Conservation (phyloP, 2,797 vertebrate species). For the Acanthurus leucopareius region DNA sequence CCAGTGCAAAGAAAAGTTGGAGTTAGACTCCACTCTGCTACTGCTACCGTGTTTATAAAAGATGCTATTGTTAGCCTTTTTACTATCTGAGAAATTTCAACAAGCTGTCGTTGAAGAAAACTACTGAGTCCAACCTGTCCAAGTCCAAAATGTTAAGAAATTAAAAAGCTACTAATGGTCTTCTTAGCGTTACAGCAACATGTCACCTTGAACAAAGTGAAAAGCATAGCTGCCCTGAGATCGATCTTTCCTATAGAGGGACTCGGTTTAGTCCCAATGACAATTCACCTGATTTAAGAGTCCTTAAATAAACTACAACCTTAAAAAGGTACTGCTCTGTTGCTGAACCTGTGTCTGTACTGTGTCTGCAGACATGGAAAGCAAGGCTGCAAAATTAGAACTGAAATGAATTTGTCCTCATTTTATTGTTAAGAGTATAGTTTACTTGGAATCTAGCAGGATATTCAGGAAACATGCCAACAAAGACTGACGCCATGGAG, state of each 20-base stretch:
- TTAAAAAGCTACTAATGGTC: not conserved
- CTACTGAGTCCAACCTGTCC: not conserved
- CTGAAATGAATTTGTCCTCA: not conserved
- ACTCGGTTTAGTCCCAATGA: not conserved
- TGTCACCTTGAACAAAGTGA: not conserved
- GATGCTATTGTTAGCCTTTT: slow-evolving; percentile 1
- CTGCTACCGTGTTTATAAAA: slow-evolving; percentile 15
- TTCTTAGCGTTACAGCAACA: slow-evolving; percentile 5
- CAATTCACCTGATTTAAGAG: not conserved
- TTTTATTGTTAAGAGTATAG: not conserved
- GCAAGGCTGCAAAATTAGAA: not conserved
- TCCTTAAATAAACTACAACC: not conserved
- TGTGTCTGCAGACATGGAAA: not conserved
- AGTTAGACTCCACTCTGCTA: not conserved
- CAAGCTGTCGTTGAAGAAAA: slow-evolving; percentile 14
- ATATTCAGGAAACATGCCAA: too few relatives aligned
- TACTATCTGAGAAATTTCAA: slow-evolving; percentile 1
- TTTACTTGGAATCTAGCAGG: too few relatives aligned
- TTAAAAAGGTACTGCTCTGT: not conserved
- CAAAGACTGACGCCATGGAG: too few relatives aligned
- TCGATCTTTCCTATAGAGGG: not conserved
- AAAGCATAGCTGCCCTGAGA: slow-evolving; percentile 8
- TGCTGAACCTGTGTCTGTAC: slow-evolving; percentile 1
- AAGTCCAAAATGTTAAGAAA: not conserved
- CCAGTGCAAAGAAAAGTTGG: not conserved